Conservation (phyloP, 2,888 invertebrate species). For the Nomada flava region DNA sequence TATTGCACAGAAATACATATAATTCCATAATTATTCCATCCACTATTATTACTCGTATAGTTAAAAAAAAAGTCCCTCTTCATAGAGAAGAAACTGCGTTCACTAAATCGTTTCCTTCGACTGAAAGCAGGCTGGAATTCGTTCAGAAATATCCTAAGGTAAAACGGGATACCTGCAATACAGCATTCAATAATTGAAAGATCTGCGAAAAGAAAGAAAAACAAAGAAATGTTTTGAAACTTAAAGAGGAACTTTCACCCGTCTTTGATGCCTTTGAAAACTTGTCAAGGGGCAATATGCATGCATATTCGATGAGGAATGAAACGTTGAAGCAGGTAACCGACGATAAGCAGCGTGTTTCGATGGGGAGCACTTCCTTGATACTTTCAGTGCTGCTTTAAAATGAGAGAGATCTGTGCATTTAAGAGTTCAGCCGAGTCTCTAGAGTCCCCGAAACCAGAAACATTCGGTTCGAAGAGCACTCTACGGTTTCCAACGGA, state of each 20-base stretch:
- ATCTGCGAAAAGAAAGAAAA: no score
- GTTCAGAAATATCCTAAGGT: no score
- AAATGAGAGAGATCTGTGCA: slow-evolving; percentile 18
- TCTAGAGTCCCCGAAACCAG: slow-evolving; percentile 41
- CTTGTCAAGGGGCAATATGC: background rate
- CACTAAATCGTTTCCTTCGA: no score
- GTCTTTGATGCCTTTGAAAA: background rate
- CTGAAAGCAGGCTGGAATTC: no score
- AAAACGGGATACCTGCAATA: no score
- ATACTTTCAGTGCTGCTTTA: slow-evolving; percentile 13
- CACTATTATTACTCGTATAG: no score
- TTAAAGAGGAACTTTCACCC: background rate
- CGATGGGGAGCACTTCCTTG: background rate
- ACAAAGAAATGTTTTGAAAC: background rate
- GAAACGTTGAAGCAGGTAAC: background rate
- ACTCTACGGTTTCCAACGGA: slow-evolving; percentile 66
- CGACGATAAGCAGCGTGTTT: background rate
- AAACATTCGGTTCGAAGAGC: slow-evolving; percentile 55
- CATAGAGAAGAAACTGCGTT: no score
- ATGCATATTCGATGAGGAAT: background rate
- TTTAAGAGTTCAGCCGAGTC: slow-evolving; percentile 22
- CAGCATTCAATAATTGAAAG: no score
- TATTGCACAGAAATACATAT: no score
- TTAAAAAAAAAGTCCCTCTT: no score
- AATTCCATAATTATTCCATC: no score